Evolutionary conservation across 2,113 vertebrate species (phyloP).

Genomic region (Stictonetta naevosa): DNA sequence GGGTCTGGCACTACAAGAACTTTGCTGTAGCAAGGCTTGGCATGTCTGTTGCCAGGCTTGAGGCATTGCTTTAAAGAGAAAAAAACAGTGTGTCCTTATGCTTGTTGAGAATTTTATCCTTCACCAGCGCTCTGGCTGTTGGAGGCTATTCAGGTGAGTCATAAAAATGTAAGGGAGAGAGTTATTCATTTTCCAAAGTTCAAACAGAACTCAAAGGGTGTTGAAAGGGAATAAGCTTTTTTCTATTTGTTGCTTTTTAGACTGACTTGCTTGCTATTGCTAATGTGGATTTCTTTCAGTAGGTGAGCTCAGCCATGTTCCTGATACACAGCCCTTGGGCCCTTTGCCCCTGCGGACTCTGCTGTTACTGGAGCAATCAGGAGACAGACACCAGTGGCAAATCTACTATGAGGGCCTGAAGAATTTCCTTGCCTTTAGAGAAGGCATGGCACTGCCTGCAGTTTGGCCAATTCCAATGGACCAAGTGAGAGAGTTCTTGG

Average conservation of each 20-base stretch:
- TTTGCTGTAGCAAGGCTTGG: no score
- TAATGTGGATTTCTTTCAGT: background rate
- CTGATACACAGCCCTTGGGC: background rate
- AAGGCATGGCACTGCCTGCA: background rate
- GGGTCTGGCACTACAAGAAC: background rate
- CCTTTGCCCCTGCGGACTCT: conserved; percentile 13
- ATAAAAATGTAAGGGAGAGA: background rate
- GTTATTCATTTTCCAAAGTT: background rate
- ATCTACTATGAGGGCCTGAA: background rate
- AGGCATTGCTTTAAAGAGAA: background rate
- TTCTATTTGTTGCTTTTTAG: background rate
- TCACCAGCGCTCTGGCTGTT: background rate
- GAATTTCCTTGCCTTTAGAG: conserved; percentile 19
- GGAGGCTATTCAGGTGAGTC: background rate
- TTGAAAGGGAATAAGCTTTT: background rate
- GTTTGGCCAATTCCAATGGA: conserved; percentile 31
- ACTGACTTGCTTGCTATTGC: background rate
- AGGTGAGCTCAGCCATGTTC: background rate
- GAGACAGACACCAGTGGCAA: background rate
- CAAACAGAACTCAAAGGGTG: background rate
- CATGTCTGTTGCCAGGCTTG: background rate
- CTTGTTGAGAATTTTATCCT: background rate
- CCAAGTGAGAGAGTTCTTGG: conserved; percentile 29
- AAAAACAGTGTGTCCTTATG: rapidly evolving
- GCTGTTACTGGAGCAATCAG: background rate